Evolutionary conservation across 53 echinoderm and acorn worm genomes (phyloP), one percentile per base, ranked within the genome.

Genomic region (Stichopus horrens): DNA sequence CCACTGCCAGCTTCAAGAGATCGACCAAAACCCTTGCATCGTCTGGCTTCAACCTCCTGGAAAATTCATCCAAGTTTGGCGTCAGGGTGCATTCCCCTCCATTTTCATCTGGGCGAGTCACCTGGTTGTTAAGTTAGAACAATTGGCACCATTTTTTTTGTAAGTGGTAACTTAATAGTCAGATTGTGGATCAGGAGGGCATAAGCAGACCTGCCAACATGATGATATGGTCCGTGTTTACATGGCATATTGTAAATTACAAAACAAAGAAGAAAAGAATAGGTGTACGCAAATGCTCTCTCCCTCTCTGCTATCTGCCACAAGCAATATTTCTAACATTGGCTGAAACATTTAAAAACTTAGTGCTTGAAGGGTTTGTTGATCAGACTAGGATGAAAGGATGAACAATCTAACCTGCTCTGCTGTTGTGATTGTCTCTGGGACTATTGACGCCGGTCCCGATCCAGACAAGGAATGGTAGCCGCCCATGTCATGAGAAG

Each of bases 381-480:
- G 68, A 54, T 54, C 18, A 51, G 77, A 9, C 14, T 23, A 76
- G 14, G 77, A 7, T 53, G 1, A 53, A 7, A 76, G 37, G 23
- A 60, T 23, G 37, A 37, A 23, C 9, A 7, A 9, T 18, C 68
- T 74, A 86, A 95, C 97, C 90, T 97, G 95, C 54, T 97, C 97
- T 9, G 97, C 95, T 71, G 93, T 95, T 11, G 97, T 97, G 58
- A 97, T 97, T 5, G 95, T 97, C 89, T 97, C 97, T 90, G 97
- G 90, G 16, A 97, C 94, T 37, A 97, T 91, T 16, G 90, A 93
- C 14, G 93, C 86, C 4, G 94, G 89, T 20, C 91, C 91, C 8
- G 91, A 76, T 6, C 93, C 90, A 66, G 92, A 92, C 68, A 92
- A 88, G 85, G 90, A 90, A 67, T 94, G 92, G 75, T 87, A 87